Evolutionary conservation across 2,113 vertebrate genomes (phyloP), one percentile per base, ranked within the genome.

Genomic region (Proterorhinus semilunaris): DNA sequence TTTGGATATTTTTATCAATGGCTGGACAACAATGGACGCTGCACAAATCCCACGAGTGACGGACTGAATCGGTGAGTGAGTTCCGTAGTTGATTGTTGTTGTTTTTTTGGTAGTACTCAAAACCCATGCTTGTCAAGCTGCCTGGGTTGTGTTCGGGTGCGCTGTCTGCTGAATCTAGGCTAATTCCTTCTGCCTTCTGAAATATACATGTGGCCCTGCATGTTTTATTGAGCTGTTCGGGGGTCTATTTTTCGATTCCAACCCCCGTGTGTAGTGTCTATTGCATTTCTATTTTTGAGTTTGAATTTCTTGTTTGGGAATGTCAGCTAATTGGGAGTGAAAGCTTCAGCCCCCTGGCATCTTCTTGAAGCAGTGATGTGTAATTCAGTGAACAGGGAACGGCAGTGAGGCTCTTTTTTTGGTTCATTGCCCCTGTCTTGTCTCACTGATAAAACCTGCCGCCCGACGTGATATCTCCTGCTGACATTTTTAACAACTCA

Each of bases 51-150:
- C 44, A 62, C 74, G 67, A 51, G 62, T 11, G 44, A 92, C 92
- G 92, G 85, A 78, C 75, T 76, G 36, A 90, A 78, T 83, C 79
- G 92, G 89, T 83, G 86, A 93, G 91, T 92, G 73, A 61, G 42
- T 27, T 48, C 76, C 13, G 75, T 57, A n/a, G 36, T 45, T n/a
- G 13, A 21, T 21, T 21, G 21, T 21, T 21, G 21, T 21, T 68
- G 44, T 81, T 36, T 5, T 63, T 52, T 62, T 62, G 8, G 67
- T 77, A 76, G 74, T 63, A 57, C 15, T 50, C 45, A 12, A 57
- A 68, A 71, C 59, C 43, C 44, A 49, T 67, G 57, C 79, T 57
- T 72, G 67, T 58, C 79, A 36, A 36, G 27, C 27, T 44, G 72
- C 67, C 79, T 87, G 83, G 82, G 68, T 75, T 72, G 54, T 80